Percentiles rank a stretch among this genome's conserved stretches.
Conservation (phyloP, 1,140 invertebrate genomes). For the Caenorhabditis remanei region DNA sequence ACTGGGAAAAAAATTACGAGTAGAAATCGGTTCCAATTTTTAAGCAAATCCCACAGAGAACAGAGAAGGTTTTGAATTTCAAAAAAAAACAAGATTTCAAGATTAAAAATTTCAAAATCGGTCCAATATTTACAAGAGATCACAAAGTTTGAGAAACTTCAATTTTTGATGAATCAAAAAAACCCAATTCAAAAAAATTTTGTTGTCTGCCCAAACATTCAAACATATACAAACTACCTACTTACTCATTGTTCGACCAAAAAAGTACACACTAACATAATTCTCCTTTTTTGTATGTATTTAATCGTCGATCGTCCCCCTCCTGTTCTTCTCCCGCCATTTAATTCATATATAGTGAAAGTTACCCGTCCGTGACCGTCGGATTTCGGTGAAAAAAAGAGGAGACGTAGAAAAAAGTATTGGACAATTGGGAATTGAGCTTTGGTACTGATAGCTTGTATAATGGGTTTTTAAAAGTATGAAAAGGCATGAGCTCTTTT, state of each 20-base stretch:
- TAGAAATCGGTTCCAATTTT: no score
- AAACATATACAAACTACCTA: neutral
- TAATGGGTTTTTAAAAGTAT: no score
- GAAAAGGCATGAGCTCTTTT: no score
- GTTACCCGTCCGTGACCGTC: conserved; percentile 23
- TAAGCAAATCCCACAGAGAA: no score
- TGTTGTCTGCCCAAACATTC: neutral
- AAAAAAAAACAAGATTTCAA: no score
- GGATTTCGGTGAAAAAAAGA: neutral
- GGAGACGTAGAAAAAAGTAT: neutral
- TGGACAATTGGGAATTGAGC: neutral
- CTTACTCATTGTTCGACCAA: neutral
- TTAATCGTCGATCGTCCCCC: conserved; percentile 11
- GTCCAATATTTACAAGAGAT: no score
- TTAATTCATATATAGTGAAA: conserved; percentile 26
- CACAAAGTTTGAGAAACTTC: no score
- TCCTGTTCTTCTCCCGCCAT: neutral
- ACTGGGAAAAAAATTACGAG: no score
- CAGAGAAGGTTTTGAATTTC: no score
- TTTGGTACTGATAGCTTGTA: no score
- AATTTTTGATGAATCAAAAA: neutral
- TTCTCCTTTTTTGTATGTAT: conserved; percentile 2
- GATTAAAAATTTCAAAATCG: no score
- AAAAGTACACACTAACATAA: no score
- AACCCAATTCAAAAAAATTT: neutral